Percentiles rank a stretch among this genome's conserved stretches.
Evolutionary conservation across 2,797 vertebrate genomes (phyloP).

Genomic region (Crocidura indochinensis): DNA sequence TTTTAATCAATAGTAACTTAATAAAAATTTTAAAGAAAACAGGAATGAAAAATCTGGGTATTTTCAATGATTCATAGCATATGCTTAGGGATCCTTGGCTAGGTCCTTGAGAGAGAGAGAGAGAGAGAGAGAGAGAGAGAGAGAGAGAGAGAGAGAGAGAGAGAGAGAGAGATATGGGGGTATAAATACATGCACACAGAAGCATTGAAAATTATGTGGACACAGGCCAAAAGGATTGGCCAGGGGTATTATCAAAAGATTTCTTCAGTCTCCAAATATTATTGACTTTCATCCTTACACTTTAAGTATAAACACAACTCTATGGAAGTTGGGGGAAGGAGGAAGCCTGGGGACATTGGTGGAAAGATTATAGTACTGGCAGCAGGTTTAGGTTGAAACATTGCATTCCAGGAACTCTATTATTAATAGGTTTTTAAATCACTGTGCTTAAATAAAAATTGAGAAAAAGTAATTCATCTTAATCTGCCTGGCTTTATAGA

Average conservation of each 20-base stretch:
- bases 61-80: neutral
- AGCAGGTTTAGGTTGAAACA: too few species aligned
- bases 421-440: too few species aligned
- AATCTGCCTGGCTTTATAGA: conserved; percentile 36
- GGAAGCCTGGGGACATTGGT: too few species aligned
- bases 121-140: neutral
- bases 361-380: too few species aligned
- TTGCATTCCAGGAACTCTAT: too few species aligned
- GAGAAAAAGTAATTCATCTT: neutral
- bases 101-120: neutral
- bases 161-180: neutral
- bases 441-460: too few species aligned
- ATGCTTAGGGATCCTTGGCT: neutral
- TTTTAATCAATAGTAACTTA: too few species aligned
- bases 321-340: too few species aligned
- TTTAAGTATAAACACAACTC: neutral
- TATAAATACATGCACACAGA: neutral
- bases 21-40: too few species aligned
- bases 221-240: neutral
- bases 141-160: neutral
- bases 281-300: neutral
- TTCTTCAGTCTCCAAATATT: neutral
- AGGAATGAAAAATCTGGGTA: neutral
- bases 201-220: neutral
- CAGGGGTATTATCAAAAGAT: neutral